Evolutionary conservation across 2,888 invertebrate genomes (phyloP).

Genomic region (Perizoma flavofasciatum): DNA sequence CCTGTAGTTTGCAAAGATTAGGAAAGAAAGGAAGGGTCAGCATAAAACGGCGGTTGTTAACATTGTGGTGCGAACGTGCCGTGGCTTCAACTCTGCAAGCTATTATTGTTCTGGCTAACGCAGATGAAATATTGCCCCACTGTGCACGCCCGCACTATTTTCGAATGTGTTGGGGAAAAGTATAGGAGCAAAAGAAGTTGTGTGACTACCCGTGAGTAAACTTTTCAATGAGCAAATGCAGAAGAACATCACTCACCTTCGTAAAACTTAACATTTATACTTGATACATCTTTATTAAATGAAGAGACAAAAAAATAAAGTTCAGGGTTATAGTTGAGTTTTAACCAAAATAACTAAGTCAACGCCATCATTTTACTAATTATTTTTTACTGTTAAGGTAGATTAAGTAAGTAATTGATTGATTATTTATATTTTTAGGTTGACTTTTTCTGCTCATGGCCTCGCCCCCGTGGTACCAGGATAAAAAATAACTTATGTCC

Average conservation of each 20-base stretch:
- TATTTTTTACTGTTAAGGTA: no score
- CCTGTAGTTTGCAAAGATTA: constrained; percentile 44
- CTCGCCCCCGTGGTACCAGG: no score
- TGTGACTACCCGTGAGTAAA: constrained; percentile 63
- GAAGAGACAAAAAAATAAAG: no score
- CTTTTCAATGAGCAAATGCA: constrained; percentile 50
- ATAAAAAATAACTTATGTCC: no score
- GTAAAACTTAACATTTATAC: no score
- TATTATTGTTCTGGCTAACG: constrained; percentile 83
- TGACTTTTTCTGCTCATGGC: no score
- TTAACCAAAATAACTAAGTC: no score
- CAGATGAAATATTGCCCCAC: constrained; percentile 82
- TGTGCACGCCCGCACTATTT: constrained; percentile 77
- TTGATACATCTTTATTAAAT: no score
- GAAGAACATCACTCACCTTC: constrained; percentile 1
- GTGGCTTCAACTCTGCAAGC: constrained; percentile 78
- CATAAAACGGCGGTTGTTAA: constrained; percentile 61
- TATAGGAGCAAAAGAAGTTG: constrained; percentile 73
- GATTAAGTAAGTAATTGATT: no score
- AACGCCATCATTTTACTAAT: no score
- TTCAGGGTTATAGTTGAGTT: no score
- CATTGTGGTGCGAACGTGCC: constrained; percentile 83
- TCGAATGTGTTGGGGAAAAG: constrained; percentile 76
- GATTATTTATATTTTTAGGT: no score
- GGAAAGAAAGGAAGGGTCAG: constrained; percentile 53